Evolutionary conservation across 2,888 invertebrate species (phyloP).

Genomic region (Eretmocerus hayati): DNA sequence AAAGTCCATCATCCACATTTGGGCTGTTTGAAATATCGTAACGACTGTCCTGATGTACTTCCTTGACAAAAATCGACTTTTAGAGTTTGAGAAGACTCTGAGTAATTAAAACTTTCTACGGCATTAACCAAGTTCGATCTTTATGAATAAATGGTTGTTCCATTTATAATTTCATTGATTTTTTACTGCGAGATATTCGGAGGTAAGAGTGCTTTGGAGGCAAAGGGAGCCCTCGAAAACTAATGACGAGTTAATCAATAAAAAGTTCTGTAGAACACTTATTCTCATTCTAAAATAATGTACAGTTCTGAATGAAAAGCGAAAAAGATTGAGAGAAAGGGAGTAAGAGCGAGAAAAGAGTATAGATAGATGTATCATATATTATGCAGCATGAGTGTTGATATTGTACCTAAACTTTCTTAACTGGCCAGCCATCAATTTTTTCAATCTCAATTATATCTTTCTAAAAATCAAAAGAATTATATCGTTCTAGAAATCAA

Average conservation of each 20-base stretch:
- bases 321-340: too few relatives aligned
- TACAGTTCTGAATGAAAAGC: constrained; percentile 20
- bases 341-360: constrained; percentile 13
- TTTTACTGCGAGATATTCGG: too few relatives aligned
- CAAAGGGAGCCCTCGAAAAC: constrained; percentile 4
- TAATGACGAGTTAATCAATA: constrained; percentile 5
- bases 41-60: constrained; percentile 6
- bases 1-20: too few relatives aligned
- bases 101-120: constrained; percentile 17
- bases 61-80: constrained; percentile 6
- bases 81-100: constrained; percentile 8
- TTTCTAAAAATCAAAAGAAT: too few relatives aligned
- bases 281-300: constrained; percentile 23
- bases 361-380: constrained; percentile 19
- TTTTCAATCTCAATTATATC: too few relatives aligned
- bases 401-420: not conserved
- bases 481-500: too few relatives aligned
- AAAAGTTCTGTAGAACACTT: constrained; percentile 18
- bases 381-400: constrained; percentile 9
- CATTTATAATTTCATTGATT: too few relatives aligned
- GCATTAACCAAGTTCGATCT: constrained; percentile 21
- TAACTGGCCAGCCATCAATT: too few relatives aligned
- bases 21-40: too few relatives aligned
- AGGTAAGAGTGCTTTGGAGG: not conserved
- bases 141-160: constrained; percentile 18